These are phyloP conservation scores for Philopedon plagiatum DNA, from an alignment of 2,888 invertebrate genomes.

Conservation along the genomic window DNA sequence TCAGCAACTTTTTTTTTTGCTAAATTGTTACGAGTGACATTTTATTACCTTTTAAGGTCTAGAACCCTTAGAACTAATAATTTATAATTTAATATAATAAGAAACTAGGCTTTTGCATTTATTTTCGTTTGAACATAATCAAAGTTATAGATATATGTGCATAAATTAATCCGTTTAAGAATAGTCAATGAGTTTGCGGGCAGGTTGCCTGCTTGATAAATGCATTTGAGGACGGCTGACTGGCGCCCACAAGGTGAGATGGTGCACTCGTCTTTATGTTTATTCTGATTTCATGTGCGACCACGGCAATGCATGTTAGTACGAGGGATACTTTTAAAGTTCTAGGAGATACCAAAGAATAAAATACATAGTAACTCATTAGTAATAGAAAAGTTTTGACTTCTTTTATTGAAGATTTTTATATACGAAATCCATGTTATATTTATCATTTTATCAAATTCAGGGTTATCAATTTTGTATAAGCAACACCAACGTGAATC, in stretches of 20 bases:
- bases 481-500: too few relatives aligned
- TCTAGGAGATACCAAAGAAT: too few relatives aligned
- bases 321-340: too few relatives aligned
- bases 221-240: slow-evolving; percentile 64
- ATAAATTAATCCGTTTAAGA: slow-evolving; percentile 58
- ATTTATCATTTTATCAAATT: too few relatives aligned
- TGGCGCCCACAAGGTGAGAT: slow-evolving; percentile 65
- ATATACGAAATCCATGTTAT: too few relatives aligned
- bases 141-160: slow-evolving; percentile 53
- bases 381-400: too few relatives aligned
- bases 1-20: too few relatives aligned
- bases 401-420: too few relatives aligned
- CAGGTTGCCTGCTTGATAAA: slow-evolving; percentile 62
- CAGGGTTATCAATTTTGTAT: too few relatives aligned
- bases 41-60: too few relatives aligned
- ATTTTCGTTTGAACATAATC: slow-evolving; percentile 43
- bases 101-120: background rate
- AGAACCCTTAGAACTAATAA: background rate
- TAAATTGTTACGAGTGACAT: too few relatives aligned
- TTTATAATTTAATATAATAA: background rate
- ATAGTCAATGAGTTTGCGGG: slow-evolving; percentile 64
- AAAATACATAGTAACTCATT: too few relatives aligned
- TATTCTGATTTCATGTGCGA: slow-evolving; percentile 4
- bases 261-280: slow-evolving; percentile 48
- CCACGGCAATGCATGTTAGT: background rate